Evolutionary conservation across 1,140 invertebrate genomes (phyloP).

Genomic region (Nomia melanderi): DNA sequence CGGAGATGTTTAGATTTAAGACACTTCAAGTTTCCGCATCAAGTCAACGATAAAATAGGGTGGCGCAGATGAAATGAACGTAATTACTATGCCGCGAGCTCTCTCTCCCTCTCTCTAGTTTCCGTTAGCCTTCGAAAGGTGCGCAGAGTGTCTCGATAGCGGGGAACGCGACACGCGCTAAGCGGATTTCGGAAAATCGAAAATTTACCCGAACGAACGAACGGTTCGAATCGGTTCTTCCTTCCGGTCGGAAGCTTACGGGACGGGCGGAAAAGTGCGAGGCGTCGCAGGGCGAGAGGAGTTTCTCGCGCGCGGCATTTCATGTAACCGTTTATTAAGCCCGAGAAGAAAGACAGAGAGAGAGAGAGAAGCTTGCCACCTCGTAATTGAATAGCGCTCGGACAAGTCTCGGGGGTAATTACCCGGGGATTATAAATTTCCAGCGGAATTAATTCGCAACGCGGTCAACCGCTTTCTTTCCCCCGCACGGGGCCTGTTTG

Average conservation of each 20-base stretch:
- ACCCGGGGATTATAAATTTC: slow-evolving; percentile 31
- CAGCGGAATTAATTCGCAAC: neutral
- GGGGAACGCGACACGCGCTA: neutral
- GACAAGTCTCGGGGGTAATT: slow-evolving; percentile 8
- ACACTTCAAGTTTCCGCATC: neutral
- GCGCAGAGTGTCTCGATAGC: neutral
- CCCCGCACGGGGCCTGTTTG: neutral
- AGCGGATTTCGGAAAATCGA: neutral
- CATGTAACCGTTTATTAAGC: neutral
- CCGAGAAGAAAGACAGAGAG: neutral
- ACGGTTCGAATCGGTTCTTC: neutral
- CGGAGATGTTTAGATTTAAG: too few relatives aligned
- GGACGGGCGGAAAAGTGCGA: neutral
- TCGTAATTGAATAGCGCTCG: slow-evolving; percentile 7
- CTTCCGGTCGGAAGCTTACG: neutral
- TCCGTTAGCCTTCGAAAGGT: slow-evolving; percentile 14
- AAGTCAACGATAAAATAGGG: too few relatives aligned
- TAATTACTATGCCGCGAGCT: slow-evolving; percentile 18
- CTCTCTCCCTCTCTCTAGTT: neutral
- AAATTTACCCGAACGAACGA: neutral
- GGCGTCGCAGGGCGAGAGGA: neutral
- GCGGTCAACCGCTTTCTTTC: neutral
- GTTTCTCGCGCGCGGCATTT: neutral
- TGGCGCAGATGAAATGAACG: slow-evolving; percentile 10
- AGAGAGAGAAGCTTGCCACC: neutral